Conservation (phyloP, 2,888 invertebrate genomes). For the Euphydryas editha region DNA sequence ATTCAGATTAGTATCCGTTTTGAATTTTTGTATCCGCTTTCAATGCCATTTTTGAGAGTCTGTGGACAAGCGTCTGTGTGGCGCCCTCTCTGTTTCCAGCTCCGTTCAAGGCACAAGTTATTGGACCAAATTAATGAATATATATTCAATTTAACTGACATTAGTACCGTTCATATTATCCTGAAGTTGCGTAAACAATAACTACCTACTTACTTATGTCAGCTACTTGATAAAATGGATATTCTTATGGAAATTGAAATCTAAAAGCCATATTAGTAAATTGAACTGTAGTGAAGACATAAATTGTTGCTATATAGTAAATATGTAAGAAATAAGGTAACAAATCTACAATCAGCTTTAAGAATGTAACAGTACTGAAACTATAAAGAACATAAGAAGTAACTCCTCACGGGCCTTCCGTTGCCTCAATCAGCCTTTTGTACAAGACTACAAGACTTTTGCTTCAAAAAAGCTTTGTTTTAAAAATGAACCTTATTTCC, state of each 20-base stretch:
- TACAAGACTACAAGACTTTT: constrained; percentile 43
- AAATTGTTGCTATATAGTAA: background rate
- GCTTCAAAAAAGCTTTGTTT: background rate
- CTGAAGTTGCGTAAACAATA: too few species aligned
- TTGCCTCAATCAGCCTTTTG: constrained; percentile 62
- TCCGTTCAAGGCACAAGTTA: too few species aligned
- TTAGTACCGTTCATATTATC: too few species aligned
- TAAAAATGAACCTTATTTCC: constrained; percentile 14
- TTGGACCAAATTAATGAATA: too few species aligned
- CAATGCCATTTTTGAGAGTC: too few species aligned
- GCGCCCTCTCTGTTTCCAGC: too few species aligned
- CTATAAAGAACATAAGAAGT: constrained; percentile 47
- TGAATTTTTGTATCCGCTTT: too few species aligned
- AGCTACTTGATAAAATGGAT: too few species aligned
- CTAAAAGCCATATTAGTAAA: background rate
- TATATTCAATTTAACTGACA: too few species aligned
- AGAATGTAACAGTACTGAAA: constrained; percentile 27
- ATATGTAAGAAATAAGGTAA: constrained; percentile 30
- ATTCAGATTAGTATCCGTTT: too few species aligned
- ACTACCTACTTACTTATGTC: too few species aligned
- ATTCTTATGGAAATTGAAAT: background rate
- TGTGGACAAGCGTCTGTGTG: too few species aligned
- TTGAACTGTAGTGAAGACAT: background rate
- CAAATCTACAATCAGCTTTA: constrained; percentile 49
- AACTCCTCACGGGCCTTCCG: constrained; percentile 49